A percentile compares a stretch with the other conserved stretches of the same genome.
These are phyloP conservation scores for Podotricha telesiphe DNA, from an alignment of 2,888 invertebrate genomes.

Conservation along the genomic window DNA sequence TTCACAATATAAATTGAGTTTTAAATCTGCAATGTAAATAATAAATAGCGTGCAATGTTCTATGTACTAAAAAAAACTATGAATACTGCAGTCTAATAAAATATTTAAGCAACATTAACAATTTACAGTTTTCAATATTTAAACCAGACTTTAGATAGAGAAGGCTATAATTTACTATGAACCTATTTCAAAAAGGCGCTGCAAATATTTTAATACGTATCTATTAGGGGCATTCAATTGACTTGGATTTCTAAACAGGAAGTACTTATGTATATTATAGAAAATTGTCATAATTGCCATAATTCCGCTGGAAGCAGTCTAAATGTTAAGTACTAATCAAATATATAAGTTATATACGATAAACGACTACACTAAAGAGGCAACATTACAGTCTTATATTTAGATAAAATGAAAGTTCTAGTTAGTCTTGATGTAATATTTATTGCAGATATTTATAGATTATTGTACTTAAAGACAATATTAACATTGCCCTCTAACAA, in stretches of 20 bases:
- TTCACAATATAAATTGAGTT: background rate
- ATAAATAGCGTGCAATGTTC: no score
- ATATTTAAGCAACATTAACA: no score
- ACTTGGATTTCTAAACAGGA: conserved; percentile 20
- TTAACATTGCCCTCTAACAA: background rate
- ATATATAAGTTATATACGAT: conserved; percentile 41
- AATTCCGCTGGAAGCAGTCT: conserved; percentile 16
- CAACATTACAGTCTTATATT: conserved; percentile 56
- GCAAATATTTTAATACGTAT: conserved; percentile 12
- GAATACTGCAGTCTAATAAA: no score
- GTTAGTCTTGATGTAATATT: conserved; percentile 4
- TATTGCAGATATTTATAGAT: conserved; percentile 8
- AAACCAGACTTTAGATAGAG: no score
- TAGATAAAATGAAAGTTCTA: conserved; percentile 3
- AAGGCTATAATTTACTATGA: background rate
- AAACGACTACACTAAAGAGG: conserved; percentile 49
- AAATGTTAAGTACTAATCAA: conserved; percentile 35
- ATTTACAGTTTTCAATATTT: no score
- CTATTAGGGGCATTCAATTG: conserved; percentile 12
- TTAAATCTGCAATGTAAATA: no score
- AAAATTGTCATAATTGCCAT: conserved; percentile 21
- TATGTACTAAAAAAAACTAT: no score
- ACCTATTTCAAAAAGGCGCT: background rate
- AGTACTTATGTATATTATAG: conserved; percentile 21
- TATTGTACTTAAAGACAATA: background rate